Conservation (phyloP, 37 sponge, comb jelly and placozoan species). For the Halichondria panicea region DNA sequence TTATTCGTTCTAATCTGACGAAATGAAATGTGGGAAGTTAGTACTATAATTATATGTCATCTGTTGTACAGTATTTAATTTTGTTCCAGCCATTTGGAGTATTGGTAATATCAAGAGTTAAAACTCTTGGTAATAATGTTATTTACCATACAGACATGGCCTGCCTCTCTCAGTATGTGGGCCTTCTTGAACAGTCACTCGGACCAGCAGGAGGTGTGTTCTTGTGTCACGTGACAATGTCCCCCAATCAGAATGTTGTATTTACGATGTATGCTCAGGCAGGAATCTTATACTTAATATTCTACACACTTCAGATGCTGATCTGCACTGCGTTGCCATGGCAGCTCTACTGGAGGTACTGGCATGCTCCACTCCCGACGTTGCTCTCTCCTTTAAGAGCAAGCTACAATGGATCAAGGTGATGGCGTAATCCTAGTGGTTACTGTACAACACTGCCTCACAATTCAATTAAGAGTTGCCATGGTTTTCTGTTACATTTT, state of each 20-base stretch:
- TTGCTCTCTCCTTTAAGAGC: neutral
- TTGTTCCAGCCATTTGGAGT: neutral
- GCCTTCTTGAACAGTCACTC: slow-evolving; percentile 57
- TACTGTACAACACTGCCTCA: neutral
- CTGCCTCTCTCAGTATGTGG: slow-evolving; percentile 30
- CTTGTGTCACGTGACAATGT: neutral
- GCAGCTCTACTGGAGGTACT: slow-evolving; percentile 42
- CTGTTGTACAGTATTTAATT: no score
- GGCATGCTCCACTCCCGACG: slow-evolving; percentile 20
- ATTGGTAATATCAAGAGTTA: neutral
- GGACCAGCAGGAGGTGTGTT: slow-evolving; percentile 57
- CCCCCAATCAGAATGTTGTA: neutral
- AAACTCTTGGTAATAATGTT: neutral
- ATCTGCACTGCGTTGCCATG: slow-evolving; percentile 60
- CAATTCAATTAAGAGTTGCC: neutral
- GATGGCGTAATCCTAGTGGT: neutral
- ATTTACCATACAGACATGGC: slow-evolving; percentile 13
- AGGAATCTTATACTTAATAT: no score
- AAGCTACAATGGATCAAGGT: slow-evolving; percentile 61
- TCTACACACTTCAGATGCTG: slow-evolving; percentile 26
- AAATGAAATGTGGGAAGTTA: neutral
- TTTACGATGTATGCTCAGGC: no score
- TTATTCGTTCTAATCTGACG: no score
- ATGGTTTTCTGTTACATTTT: neutral
- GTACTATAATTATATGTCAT: neutral